Percentiles rank a stretch among this genome's conserved stretches.
Conservation (phyloP, 2,888 invertebrate genomes). For the Pseudococcus viburni region DNA sequence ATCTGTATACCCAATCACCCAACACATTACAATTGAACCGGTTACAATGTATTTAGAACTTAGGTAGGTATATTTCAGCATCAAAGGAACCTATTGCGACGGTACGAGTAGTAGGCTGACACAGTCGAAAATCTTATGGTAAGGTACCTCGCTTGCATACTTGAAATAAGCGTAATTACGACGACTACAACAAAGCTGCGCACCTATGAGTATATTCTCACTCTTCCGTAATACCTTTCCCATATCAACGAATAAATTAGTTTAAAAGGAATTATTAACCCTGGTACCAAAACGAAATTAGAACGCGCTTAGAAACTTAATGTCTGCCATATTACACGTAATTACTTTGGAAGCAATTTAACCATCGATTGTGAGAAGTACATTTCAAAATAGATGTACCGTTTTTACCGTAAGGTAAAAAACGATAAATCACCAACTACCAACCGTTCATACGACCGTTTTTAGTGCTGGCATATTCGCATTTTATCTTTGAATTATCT, state of each 20-base stretch:
- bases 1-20: not conserved
- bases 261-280: slow-evolving; percentile 58
- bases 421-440: slow-evolving; percentile 65
- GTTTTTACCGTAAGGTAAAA: slow-evolving; percentile 66
- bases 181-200: not conserved
- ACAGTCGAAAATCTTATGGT: not conserved
- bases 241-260: slow-evolving; percentile 57
- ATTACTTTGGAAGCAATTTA: slow-evolving; percentile 62
- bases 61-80: slow-evolving; percentile 11
- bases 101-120: not conserved
- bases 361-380: slow-evolving; percentile 63
- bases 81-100: slow-evolving; percentile 7
- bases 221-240: slow-evolving; percentile 57
- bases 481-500: slow-evolving; percentile 55
- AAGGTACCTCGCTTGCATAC: not conserved
- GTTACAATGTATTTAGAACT: not conserved
- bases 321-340: slow-evolving; percentile 61
- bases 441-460: slow-evolving; percentile 62
- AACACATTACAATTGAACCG: slow-evolving; percentile 2
- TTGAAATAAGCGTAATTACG: slow-evolving; percentile 27
- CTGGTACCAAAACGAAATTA: slow-evolving; percentile 56
- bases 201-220: not conserved
- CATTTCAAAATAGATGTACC: slow-evolving; percentile 65
- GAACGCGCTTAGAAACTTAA: slow-evolving; percentile 56
- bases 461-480: slow-evolving; percentile 58